A percentile compares a stretch with the other conserved stretches of the same genome.
These are phyloP conservation scores for Mythimna albipuncta DNA, from an alignment of 2,888 invertebrate genomes.

Conservation along the genomic window DNA sequence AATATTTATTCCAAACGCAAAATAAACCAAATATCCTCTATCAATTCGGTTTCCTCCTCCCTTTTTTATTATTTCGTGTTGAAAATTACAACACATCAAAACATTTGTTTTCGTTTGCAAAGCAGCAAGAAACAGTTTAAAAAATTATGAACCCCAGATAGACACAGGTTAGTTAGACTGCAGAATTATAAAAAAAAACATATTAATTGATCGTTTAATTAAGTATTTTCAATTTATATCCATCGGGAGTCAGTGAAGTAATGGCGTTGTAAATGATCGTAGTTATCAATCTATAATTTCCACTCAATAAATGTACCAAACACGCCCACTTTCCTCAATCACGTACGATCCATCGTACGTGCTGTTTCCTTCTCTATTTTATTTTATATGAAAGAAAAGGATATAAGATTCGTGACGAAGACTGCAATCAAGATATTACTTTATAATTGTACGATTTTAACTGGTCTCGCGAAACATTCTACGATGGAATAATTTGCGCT, in stretches of 20 bases:
- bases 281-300: constrained; percentile 79
- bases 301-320: constrained; percentile 73
- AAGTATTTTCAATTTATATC: constrained; percentile 70
- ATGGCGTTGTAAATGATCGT: constrained; percentile 75
- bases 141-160: constrained; percentile 29
- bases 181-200: constrained; percentile 54
- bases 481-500: constrained; percentile 39
- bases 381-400: constrained; percentile 37
- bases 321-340: constrained; percentile 70
- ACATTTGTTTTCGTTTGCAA: constrained; percentile 11
- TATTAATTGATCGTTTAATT: constrained; percentile 61
- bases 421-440: constrained; percentile 50
- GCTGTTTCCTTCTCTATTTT: constrained; percentile 49
- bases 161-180: constrained; percentile 27
- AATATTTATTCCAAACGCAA: background rate
- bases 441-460: constrained; percentile 55
- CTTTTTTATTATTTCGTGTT: background rate
- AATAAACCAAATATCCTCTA: no score
- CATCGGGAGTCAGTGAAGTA: constrained; percentile 69
- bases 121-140: constrained; percentile 16
- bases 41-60: background rate
- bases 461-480: constrained; percentile 33
- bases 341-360: constrained; percentile 55
- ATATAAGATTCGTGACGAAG: constrained; percentile 40
- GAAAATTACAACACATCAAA: background rate